These are phyloP conservation scores for Synergus gifuensis DNA, from an alignment of 2,888 invertebrate genomes.

Conservation along the genomic window DNA sequence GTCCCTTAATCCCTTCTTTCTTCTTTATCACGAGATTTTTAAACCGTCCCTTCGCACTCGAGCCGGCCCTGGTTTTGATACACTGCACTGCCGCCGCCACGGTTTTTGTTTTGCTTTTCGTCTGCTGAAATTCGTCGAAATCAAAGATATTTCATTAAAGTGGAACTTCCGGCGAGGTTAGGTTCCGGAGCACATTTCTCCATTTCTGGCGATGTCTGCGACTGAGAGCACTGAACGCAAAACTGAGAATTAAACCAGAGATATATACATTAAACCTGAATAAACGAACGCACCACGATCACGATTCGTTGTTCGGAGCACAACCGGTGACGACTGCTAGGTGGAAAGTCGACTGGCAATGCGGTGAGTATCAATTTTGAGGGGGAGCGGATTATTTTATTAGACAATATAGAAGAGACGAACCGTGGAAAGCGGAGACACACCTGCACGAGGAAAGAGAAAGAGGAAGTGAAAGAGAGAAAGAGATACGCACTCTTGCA, in stretches of 20 bases:
- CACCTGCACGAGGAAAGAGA: conserved; percentile 39
- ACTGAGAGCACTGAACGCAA: not conserved
- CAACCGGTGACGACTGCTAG: not conserved
- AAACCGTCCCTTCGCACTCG: not conserved
- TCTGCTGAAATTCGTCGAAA: not conserved
- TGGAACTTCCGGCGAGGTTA: conserved; percentile 19
- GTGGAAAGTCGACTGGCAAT: not conserved
- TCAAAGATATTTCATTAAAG: not conserved
- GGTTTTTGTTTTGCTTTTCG: conserved; percentile 15
- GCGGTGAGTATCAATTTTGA: not conserved
- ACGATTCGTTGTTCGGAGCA: not conserved
- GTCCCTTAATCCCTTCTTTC: not conserved
- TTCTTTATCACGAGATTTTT: not conserved
- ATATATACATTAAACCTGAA: no score
- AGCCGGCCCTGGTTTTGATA: conserved; percentile 13
- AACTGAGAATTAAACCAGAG: not conserved
- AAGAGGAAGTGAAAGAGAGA: not conserved
- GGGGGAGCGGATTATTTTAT: conserved; percentile 13
- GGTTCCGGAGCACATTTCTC: conserved; percentile 7
- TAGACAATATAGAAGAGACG: conserved; percentile 36
- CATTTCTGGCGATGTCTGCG: not conserved
- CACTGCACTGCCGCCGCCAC: conserved; percentile 37
- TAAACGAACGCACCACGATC: not conserved
- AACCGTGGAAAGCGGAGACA: conserved; percentile 55
- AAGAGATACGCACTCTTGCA: conserved; percentile 31